These are phyloP conservation scores for Dasypogon diadema DNA, from an alignment of 2,888 invertebrate genomes.

Conservation along the genomic window DNA sequence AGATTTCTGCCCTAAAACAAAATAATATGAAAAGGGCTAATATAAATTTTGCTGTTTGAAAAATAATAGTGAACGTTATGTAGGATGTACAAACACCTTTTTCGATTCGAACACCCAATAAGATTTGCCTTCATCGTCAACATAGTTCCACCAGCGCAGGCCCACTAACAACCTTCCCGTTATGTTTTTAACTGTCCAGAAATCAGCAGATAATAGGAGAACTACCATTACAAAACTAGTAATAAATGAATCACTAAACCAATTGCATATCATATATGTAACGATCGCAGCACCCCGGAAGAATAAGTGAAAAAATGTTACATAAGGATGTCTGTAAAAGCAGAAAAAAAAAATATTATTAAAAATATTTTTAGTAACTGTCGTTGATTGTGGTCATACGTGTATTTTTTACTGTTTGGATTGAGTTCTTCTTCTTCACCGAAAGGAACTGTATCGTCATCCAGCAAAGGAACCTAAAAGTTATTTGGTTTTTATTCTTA, in stretches of 20 bases:
- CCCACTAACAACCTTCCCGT: constrained; percentile 95
- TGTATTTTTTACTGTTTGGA: constrained; percentile 64
- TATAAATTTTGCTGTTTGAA: constrained; percentile 25
- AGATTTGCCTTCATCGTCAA: constrained; percentile 96
- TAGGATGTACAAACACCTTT: constrained; percentile 61
- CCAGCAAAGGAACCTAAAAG: constrained; percentile 84
- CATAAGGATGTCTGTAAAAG: constrained; percentile 85
- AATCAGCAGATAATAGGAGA: constrained; percentile 94
- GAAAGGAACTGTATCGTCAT: constrained; percentile 88
- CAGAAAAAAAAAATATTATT: constrained; percentile 45
- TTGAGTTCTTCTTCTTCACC: constrained; percentile 82
- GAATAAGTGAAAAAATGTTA: constrained; percentile 90
- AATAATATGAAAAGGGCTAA: constrained; percentile 55
- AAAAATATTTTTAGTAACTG: constrained; percentile 55
- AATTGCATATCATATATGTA: constrained; percentile 90
- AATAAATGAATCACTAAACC: constrained; percentile 93
- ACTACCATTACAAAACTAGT: constrained; percentile 94
- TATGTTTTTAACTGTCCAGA: constrained; percentile 94
- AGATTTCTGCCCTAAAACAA: constrained; percentile 71
- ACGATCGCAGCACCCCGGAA: constrained; percentile 88
- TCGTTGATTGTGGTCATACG: constrained; percentile 64
- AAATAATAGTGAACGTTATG: constrained; percentile 56
- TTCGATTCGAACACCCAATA: constrained; percentile 97
- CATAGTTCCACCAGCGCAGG: constrained; percentile 99
- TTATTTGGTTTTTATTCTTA: not conserved